phyloP scores from a whole-genome alignment of 2,113 vertebrate genomes.

The Tyrannus savana region DNA sequence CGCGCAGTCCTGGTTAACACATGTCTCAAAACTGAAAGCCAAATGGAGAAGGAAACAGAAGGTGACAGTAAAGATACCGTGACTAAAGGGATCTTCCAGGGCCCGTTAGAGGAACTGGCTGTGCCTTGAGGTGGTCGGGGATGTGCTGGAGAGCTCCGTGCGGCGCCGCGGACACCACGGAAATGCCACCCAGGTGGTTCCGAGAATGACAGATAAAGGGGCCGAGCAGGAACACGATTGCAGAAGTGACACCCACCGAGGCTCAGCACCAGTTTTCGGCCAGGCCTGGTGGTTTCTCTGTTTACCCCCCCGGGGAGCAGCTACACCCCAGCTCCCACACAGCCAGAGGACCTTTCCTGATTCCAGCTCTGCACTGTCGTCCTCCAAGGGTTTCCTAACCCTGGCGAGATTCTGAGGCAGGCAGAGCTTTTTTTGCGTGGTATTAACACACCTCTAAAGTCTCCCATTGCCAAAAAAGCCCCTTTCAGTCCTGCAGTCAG shows the following conservation, averaged over 20 bases:
- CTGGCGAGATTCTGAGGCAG: fast-evolving
- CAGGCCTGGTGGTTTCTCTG: neutral
- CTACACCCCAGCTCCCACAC: neutral
- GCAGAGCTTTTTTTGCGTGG: fast-evolving
- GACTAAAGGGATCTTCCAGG: conserved; percentile 43
- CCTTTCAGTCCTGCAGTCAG: neutral
- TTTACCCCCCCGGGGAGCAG: neutral
- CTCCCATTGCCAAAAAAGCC: neutral
- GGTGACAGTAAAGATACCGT: conserved; percentile 49
- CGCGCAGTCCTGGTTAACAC: conserved; percentile 31
- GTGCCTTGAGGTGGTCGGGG: conserved; percentile 12
- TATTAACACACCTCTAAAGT: fast-evolving
- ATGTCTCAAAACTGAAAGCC: conserved; percentile 40
- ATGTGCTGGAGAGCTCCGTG: neutral
- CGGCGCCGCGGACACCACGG: neutral
- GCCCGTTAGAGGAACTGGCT: conserved; percentile 27
- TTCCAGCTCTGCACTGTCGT: neutral
- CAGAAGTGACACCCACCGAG: conserved; percentile 20
- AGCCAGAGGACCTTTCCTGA: neutral
- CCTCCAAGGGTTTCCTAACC: neutral
- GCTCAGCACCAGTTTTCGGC: neutral
- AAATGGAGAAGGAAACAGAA: conserved; percentile 68
- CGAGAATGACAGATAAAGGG: neutral
- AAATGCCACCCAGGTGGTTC: neutral
- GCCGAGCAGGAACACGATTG: conserved; percentile 13